Conservation (phyloP, 2,797 vertebrate genomes). For the Protosalanx chinensis region DNA sequence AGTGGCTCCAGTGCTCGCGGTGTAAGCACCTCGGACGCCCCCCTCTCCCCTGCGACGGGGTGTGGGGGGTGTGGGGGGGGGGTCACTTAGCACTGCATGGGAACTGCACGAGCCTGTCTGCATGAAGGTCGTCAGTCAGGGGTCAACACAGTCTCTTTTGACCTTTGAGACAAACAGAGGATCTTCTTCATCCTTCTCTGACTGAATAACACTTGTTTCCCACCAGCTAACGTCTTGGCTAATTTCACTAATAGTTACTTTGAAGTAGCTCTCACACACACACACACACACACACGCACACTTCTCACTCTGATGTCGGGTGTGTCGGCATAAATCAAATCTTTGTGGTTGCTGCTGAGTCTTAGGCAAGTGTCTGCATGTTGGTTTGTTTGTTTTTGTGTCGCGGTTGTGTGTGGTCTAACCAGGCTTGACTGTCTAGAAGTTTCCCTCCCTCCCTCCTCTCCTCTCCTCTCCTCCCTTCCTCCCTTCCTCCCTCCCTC, state of each 20-base stretch:
- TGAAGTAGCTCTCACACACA: no score
- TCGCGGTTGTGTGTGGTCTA: neutral
- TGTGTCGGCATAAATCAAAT: neutral
- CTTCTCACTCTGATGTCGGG: neutral
- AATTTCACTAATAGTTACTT: neutral
- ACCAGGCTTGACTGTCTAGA: slow-evolving; percentile 5
- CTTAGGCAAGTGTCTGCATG: neutral
- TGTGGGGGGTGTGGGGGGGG: neutral
- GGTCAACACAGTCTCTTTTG: neutral
- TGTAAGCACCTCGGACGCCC: slow-evolving; percentile 62
- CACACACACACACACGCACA: no score
- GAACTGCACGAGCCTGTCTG: neutral
- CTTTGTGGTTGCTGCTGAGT: neutral
- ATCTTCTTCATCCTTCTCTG: neutral
- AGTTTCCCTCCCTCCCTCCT: neutral
- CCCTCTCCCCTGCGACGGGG: neutral
- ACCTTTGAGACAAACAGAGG: slow-evolving; percentile 5
- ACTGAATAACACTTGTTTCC: neutral
- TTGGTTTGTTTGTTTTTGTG: neutral
- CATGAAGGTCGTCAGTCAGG: neutral
- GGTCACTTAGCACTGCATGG: neutral
- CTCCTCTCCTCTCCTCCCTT: no score
- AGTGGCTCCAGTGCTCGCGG: slow-evolving; percentile 68
- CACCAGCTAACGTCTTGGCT: neutral
- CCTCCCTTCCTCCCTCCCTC: neutral